Conservation (phyloP, 2,113 vertebrate species). For the Semicossyphus pulcher region DNA sequence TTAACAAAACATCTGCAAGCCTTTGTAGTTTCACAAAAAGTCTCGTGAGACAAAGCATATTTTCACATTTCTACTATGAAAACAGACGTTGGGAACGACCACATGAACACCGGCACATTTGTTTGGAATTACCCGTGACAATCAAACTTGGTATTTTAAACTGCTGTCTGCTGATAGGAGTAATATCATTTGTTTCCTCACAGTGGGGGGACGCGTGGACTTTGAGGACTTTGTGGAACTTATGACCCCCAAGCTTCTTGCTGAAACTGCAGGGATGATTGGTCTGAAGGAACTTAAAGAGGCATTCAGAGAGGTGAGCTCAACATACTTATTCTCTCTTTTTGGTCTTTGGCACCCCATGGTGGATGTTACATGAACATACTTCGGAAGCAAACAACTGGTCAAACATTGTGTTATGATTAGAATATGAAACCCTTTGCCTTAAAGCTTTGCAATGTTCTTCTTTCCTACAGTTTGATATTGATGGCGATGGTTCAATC, state of each 20-base stretch:
- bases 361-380: conserved; percentile 22
- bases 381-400: no score
- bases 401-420: neutral
- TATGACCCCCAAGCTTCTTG: conserved; percentile 89
- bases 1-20: neutral
- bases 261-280: conserved; percentile 91
- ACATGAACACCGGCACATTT: no score
- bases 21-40: conserved; percentile 5
- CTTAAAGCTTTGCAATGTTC: neutral
- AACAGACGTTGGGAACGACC: neutral
- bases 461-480: conserved; percentile 83
- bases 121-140: no score
- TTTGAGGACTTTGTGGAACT: conserved; percentile 90
- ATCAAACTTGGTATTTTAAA: no score
- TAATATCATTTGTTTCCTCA: conserved; percentile 4
- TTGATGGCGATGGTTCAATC: conserved; percentile 88
- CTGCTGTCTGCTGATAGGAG: no score
- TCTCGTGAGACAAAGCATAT: neutral
- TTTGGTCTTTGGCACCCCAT: conserved; percentile 35
- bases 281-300: conserved; percentile 89
- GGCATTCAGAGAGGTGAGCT: conserved; percentile 88
- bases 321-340: neutral
- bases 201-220: conserved; percentile 89
- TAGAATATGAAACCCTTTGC: neutral
- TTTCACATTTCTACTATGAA: conserved; percentile 1